These are phyloP conservation scores for Pyrrhosoma nymphula DNA, from an alignment of 2,888 invertebrate genomes.

Conservation along the genomic window DNA sequence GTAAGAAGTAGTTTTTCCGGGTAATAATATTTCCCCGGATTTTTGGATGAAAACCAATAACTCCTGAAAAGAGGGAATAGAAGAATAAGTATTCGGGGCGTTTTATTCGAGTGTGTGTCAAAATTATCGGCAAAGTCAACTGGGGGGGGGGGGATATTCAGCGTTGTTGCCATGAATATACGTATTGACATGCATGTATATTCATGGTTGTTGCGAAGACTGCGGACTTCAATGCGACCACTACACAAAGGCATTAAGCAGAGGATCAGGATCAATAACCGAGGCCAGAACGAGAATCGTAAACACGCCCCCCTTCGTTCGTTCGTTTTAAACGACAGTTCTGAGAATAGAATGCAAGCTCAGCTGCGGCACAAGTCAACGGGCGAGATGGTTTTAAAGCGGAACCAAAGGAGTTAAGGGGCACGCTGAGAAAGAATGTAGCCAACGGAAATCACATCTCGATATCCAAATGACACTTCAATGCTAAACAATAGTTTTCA, in stretches of 20 bases:
- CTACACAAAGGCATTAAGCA: background rate
- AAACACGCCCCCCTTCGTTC: background rate
- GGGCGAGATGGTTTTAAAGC: background rate
- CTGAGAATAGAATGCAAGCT: conserved; percentile 25
- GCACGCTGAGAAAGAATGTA: background rate
- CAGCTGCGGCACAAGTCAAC: background rate
- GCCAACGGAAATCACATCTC: no score
- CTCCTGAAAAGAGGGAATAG: background rate
- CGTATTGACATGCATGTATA: no score
- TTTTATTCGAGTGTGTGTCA: background rate
- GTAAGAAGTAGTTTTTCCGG: no score
- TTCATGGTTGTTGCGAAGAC: background rate
- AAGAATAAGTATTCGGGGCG: background rate
- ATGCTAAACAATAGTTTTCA: no score
- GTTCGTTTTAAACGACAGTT: background rate
- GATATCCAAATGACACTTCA: no score
- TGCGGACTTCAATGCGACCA: background rate
- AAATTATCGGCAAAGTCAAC: background rate
- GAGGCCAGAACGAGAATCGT: background rate
- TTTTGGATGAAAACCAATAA: no score
- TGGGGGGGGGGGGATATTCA: background rate
- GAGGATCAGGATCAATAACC: background rate
- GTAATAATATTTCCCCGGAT: no score
- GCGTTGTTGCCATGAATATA: no score
- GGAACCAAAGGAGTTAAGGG: background rate